Conservation (phyloP, 1,140 invertebrate species). For the Bombus pyrosoma region DNA sequence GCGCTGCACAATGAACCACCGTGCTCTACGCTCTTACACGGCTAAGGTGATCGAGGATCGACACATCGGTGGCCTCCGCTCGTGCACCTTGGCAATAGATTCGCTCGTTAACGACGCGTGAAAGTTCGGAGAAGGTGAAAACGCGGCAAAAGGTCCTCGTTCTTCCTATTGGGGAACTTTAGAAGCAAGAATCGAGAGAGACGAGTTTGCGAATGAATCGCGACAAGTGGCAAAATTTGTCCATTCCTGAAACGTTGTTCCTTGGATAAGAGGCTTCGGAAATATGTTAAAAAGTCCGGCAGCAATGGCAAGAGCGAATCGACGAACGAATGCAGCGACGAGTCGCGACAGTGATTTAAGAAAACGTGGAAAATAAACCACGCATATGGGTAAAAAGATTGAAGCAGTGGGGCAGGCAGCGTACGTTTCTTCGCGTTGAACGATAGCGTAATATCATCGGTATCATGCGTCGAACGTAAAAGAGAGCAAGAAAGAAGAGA, state of each 20-base stretch:
- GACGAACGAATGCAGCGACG: not conserved
- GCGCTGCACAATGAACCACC: slow-evolving; percentile 29
- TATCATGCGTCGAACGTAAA: slow-evolving; percentile 13
- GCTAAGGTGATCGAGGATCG: slow-evolving; percentile 41
- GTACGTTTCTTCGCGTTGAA: slow-evolving; percentile 4
- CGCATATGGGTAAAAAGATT: not conserved
- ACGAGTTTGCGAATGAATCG: not conserved
- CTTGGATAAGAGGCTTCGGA: not conserved
- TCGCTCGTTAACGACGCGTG: not conserved
- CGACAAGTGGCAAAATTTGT: not conserved
- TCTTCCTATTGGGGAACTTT: not conserved
- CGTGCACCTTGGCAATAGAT: not conserved
- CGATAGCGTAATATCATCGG: slow-evolving; percentile 36
- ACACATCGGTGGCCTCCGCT: slow-evolving; percentile 18
- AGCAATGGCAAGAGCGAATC: not conserved
- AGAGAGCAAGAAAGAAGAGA: not conserved
- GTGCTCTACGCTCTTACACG: not conserved
- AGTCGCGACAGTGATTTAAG: not conserved
- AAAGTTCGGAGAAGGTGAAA: not conserved
- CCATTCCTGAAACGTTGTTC: too few relatives aligned
- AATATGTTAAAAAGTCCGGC: not conserved
- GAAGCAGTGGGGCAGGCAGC: not conserved
- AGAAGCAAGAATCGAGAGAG: not conserved
- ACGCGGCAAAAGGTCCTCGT: not conserved
- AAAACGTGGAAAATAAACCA: not conserved